Conservation (phyloP, 2,113 vertebrate species). For the Emydura subglobosa region DNA sequence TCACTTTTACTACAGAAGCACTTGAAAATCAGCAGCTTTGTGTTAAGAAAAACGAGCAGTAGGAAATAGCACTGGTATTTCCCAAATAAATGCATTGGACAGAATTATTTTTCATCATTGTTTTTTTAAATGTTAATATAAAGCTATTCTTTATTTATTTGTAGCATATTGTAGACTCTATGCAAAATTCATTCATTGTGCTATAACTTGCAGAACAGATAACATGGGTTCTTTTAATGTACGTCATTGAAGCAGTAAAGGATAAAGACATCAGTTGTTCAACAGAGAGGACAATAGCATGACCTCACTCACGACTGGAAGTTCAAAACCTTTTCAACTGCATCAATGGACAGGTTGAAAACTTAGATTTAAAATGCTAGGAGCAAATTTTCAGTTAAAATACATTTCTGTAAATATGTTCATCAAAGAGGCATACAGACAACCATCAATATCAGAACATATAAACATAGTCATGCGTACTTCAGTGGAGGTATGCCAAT, state of each 20-base stretch:
- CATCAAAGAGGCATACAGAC: background rate
- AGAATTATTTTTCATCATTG: background rate
- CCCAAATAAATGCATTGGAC: background rate
- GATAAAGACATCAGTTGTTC: background rate
- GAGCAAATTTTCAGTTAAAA: constrained; percentile 13
- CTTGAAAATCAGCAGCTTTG: constrained; percentile 10
- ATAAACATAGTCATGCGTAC: background rate
- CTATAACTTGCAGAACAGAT: background rate
- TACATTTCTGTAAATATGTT: background rate
- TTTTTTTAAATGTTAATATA: constrained; percentile 14
- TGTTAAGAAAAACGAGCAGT: background rate
- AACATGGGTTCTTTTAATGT: background rate
- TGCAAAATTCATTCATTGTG: constrained; percentile 10
- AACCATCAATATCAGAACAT: background rate
- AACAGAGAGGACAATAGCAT: background rate
- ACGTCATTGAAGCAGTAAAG: background rate
- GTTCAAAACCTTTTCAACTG: background rate
- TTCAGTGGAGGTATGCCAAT: background rate
- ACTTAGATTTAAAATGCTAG: background rate
- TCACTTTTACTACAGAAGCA: background rate
- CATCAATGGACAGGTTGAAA: background rate
- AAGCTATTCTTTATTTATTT: background rate
- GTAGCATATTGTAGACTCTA: background rate
- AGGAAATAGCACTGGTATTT: background rate
- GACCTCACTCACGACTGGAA: background rate